These are phyloP conservation scores for Labeo catla DNA, from an alignment of 2,113 vertebrate species.

Conservation along the genomic window DNA sequence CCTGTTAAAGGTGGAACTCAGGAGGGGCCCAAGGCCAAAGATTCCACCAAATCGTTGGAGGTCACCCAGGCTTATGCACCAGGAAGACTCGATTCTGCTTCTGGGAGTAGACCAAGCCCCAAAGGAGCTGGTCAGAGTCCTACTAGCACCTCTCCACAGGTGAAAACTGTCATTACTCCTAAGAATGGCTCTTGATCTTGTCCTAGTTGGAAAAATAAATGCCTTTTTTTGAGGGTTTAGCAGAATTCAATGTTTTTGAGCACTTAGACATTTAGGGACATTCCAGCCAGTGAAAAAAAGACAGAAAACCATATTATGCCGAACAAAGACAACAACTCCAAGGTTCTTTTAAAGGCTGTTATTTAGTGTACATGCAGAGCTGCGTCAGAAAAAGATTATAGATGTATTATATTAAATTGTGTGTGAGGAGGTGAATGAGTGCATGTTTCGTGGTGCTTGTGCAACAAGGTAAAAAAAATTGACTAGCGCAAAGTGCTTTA, in stretches of 20 bases:
- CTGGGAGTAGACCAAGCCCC: constrained; percentile 55
- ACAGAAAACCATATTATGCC: constrained; percentile 55
- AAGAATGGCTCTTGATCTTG: constrained; percentile 58
- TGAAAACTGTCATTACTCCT: constrained; percentile 64
- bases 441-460: constrained; percentile 62
- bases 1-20: constrained; percentile 72
- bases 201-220: constrained; percentile 45
- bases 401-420: constrained; percentile 68
- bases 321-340: constrained; percentile 59
- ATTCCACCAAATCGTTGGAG: constrained; percentile 65
- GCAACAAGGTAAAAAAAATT: constrained; percentile 62
- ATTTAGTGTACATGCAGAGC: constrained; percentile 66
- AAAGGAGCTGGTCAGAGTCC: constrained; percentile 63
- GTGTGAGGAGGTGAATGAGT: constrained; percentile 31
- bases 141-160: constrained; percentile 56
- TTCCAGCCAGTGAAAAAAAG: constrained; percentile 69
- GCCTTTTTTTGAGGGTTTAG: constrained; percentile 60
- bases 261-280: constrained; percentile 74
- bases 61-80: constrained; percentile 66
- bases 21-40: constrained; percentile 72
- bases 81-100: constrained; percentile 64
- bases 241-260: constrained; percentile 64
- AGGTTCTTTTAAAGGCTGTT: constrained; percentile 72
- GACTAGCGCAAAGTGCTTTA: constrained; percentile 76
- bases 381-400: constrained; percentile 45